Evolutionary conservation across 2,797 vertebrate species (phyloP).

Genomic region (Neopelma chrysocephalum): DNA sequence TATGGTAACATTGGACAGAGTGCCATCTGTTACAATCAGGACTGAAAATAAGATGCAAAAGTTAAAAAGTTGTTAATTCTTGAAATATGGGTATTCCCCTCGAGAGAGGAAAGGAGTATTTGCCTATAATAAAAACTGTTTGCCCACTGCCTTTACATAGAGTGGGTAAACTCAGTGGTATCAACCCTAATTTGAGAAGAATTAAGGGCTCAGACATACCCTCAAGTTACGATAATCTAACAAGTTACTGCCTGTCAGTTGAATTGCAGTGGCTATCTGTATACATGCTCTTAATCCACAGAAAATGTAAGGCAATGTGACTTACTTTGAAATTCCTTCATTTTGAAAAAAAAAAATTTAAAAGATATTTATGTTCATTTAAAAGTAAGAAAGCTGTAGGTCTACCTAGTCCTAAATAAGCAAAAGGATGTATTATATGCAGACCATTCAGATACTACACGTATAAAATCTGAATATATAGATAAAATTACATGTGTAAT

Average conservation of each 20-base stretch:
- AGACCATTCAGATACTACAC: background rate
- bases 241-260: background rate
- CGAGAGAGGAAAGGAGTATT: background rate
- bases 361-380: background rate
- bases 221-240: background rate
- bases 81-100: background rate
- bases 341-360: background rate
- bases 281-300: background rate
- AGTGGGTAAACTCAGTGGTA: background rate
- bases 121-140: background rate
- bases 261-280: background rate
- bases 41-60: background rate
- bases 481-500: background rate
- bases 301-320: background rate
- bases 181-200: background rate
- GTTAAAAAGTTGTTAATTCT: background rate
- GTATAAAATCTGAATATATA: background rate
- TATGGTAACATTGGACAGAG: background rate
- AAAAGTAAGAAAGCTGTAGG: background rate
- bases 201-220: constrained; percentile 10
- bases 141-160: background rate
- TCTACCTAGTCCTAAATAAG: background rate
- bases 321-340: background rate
- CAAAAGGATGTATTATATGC: background rate
- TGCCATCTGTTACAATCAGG: background rate